Evolutionary conservation across 1,140 invertebrate species (phyloP).

Genomic region (Neodiprion lecontei): DNA sequence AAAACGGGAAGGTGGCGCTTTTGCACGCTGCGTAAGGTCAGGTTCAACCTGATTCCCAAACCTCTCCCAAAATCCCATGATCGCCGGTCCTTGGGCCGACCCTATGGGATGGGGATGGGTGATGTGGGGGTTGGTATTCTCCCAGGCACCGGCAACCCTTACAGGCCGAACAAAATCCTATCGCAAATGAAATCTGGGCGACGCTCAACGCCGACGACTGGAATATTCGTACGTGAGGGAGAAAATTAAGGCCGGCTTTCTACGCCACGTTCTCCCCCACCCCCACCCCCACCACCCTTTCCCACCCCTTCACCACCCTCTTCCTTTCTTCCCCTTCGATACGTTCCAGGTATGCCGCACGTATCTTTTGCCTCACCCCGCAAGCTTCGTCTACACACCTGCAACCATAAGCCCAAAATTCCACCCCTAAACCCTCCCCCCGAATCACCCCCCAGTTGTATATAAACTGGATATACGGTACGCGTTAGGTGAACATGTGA

Average conservation of each 20-base stretch:
- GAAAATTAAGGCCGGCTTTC: neutral
- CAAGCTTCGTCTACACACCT: too few species aligned
- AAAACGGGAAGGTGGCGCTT: too few species aligned
- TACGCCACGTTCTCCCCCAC: neutral
- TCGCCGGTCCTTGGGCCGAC: neutral
- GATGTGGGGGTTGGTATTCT: neutral
- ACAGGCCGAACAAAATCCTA: neutral
- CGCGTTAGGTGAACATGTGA: too few species aligned
- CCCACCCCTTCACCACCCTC: neutral
- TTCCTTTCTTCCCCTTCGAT: neutral
- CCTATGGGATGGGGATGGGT: neutral
- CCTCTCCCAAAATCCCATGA: neutral
- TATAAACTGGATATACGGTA: too few species aligned
- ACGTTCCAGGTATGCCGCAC: neutral
- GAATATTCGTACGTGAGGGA: too few species aligned
- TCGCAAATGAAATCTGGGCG: constrained; percentile 4
- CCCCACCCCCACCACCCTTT: neutral
- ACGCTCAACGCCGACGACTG: neutral
- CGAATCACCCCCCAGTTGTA: too few species aligned
- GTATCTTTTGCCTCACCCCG: neutral
- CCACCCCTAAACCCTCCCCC: too few species aligned
- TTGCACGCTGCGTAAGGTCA: neutral
- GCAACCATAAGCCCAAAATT: too few species aligned
- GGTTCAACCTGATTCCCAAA: neutral
- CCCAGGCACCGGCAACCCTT: neutral